Conservation (phyloP, 30 jellyfish, hydroid and myxozoan genomes). For the Nemopilema nomurai region DNA sequence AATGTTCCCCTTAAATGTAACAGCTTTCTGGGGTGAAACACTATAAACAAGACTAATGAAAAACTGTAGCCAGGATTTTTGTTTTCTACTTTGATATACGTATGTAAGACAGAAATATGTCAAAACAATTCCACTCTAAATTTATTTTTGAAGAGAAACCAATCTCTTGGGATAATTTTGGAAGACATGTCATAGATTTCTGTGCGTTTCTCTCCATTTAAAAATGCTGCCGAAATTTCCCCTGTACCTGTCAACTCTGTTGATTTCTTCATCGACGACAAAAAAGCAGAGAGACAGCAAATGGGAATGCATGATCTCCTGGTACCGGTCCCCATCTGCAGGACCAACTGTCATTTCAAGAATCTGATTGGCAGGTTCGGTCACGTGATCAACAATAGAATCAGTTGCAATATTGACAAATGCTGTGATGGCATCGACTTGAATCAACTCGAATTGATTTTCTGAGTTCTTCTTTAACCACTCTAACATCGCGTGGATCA, state of each 20-base stretch:
- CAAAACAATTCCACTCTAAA: too few species aligned
- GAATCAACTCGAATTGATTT: slow-evolving; percentile 46
- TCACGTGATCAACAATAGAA: slow-evolving; percentile 51
- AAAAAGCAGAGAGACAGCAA: slow-evolving; percentile 56
- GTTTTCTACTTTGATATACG: too few species aligned
- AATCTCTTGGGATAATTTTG: too few species aligned
- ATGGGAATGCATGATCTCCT: slow-evolving; percentile 64
- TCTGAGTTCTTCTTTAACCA: slow-evolving; percentile 44
- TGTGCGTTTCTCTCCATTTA: too few species aligned
- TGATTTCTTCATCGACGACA: slow-evolving; percentile 57
- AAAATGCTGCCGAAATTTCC: neutral
- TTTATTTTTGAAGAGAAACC: too few species aligned
- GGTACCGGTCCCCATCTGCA: slow-evolving; percentile 41
- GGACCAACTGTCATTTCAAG: slow-evolving; percentile 57
- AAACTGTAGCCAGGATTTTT: too few species aligned
- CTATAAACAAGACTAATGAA: too few species aligned
- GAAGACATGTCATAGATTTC: too few species aligned
- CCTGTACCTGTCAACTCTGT: slow-evolving; percentile 44
- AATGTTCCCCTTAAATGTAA: too few species aligned
- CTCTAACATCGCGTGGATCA: slow-evolving; percentile 36
- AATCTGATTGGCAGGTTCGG: slow-evolving; percentile 48
- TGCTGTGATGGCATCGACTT: slow-evolving; percentile 47
- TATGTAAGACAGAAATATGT: too few species aligned
- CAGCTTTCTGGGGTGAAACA: too few species aligned
- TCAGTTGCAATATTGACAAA: slow-evolving; percentile 45